Evolutionary conservation across 1,140 invertebrate species (phyloP).

Genomic region (Eriosoma lanigerum): DNA sequence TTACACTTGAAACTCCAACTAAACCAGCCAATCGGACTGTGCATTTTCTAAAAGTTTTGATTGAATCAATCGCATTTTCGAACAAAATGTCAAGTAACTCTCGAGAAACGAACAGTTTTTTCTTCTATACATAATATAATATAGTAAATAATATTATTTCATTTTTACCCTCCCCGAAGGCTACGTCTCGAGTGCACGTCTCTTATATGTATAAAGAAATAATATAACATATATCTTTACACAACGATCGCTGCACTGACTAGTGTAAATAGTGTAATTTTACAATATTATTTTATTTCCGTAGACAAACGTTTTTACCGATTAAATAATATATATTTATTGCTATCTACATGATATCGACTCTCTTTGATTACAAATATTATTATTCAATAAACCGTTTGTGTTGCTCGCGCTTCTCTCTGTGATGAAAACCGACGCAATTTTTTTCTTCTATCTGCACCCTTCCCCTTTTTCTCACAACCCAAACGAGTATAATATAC

Average conservation of each 20-base stretch:
- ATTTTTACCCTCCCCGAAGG: background rate
- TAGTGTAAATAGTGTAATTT: too few relatives aligned
- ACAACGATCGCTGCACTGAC: too few relatives aligned
- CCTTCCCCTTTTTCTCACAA: too few relatives aligned
- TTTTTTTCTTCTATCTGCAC: background rate
- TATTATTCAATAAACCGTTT: too few relatives aligned
- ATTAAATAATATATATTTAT: too few relatives aligned
- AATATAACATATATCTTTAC: background rate
- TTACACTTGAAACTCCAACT: background rate
- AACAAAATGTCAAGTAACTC: conserved; percentile 6
- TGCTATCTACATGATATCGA: too few relatives aligned
- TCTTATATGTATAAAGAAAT: background rate
- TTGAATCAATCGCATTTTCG: background rate
- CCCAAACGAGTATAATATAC: too few relatives aligned
- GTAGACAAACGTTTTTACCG: too few relatives aligned
- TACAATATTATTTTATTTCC: too few relatives aligned
- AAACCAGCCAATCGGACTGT: background rate
- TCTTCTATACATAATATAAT: background rate
- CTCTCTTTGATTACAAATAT: conserved; percentile 27
- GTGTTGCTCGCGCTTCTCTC: too few relatives aligned
- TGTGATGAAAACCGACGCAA: background rate
- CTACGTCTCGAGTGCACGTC: background rate
- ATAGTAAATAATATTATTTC: conserved; percentile 3
- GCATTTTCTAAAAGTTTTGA: conserved; percentile 17
- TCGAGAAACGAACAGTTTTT: background rate